A percentile compares a stretch with the other conserved stretches of the same genome.
These are phyloP conservation scores for Agapornis canus DNA, from an alignment of 2,797 vertebrate species.

Conservation along the genomic window DNA sequence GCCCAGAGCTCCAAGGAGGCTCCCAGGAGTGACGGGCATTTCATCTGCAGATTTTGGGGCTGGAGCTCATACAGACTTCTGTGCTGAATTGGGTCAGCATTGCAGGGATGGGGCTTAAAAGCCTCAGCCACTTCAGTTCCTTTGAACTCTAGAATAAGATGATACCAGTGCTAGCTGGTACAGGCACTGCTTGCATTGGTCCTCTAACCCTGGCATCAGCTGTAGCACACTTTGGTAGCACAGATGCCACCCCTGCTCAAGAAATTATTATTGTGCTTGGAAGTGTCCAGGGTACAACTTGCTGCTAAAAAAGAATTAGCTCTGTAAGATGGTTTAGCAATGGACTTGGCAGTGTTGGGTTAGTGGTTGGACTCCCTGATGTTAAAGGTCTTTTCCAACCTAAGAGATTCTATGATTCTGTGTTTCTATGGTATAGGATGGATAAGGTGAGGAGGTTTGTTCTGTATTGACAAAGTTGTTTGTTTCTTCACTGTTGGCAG, in stretches of 20 bases:
- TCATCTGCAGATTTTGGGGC: not conserved
- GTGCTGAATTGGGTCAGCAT: fast-evolving
- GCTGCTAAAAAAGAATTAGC: not conserved
- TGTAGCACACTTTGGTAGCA: not conserved
- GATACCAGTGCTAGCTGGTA: not conserved
- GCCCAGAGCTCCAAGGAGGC: not conserved
- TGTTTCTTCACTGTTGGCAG: not conserved
- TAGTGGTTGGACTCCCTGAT: not conserved
- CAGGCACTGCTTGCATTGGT: not conserved
- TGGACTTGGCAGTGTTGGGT: not conserved
- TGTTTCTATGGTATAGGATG: not conserved
- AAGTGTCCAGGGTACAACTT: not conserved
- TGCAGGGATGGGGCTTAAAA: not conserved
- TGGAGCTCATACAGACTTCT: not conserved
- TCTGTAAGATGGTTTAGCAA: not conserved
- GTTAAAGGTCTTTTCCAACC: not conserved
- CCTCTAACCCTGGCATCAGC: not conserved
- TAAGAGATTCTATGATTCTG: not conserved
- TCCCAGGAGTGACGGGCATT: fast-evolving
- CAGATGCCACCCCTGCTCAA: not conserved
- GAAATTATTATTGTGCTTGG: not conserved
- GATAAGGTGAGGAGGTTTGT: not conserved
- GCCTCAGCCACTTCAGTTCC: not conserved
- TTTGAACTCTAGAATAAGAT: not conserved
- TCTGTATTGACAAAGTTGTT: not conserved